Percentiles rank a stretch among this genome's conserved stretches.
phyloP scores from a whole-genome alignment of 2,113 vertebrate genomes.

The Gyps fulvus region DNA sequence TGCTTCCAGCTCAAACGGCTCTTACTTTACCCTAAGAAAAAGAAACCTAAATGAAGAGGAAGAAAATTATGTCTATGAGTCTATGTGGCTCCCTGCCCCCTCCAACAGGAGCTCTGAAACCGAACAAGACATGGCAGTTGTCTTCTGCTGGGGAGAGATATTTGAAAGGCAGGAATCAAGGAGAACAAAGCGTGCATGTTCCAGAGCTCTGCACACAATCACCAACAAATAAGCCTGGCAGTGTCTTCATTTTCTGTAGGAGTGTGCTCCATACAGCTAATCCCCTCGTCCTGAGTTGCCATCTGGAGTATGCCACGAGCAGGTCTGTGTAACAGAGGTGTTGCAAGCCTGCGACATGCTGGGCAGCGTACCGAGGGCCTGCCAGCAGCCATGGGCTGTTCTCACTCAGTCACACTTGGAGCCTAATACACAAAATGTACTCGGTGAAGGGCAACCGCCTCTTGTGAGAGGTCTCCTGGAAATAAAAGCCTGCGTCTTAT shows the following conservation, averaged over 20 bases:
- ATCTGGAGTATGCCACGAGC: background rate
- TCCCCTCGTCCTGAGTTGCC: background rate
- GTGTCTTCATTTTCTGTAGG: background rate
- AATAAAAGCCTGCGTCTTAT: background rate
- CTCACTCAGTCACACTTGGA: conserved; percentile 18
- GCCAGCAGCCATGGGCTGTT: background rate
- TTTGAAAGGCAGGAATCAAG: background rate
- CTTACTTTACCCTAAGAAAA: background rate
- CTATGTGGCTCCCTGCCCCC: background rate
- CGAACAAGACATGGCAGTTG: fast-evolving
- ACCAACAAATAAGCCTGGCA: conserved; percentile 11
- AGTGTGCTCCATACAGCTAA: background rate
- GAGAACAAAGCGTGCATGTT: background rate
- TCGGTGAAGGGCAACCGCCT: background rate
- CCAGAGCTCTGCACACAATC: background rate
- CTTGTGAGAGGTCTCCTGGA: background rate
- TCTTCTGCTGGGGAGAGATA: background rate
- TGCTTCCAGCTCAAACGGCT: background rate
- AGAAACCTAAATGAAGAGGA: background rate
- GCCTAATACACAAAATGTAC: background rate
- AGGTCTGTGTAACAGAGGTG: background rate
- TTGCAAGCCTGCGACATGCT: background rate
- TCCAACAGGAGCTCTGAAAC: background rate
- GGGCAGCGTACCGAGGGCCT: background rate
- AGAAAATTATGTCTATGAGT: background rate